These are phyloP conservation scores for Eupithecia exiguata DNA, from an alignment of 2,888 invertebrate genomes.

Conservation along the genomic window DNA sequence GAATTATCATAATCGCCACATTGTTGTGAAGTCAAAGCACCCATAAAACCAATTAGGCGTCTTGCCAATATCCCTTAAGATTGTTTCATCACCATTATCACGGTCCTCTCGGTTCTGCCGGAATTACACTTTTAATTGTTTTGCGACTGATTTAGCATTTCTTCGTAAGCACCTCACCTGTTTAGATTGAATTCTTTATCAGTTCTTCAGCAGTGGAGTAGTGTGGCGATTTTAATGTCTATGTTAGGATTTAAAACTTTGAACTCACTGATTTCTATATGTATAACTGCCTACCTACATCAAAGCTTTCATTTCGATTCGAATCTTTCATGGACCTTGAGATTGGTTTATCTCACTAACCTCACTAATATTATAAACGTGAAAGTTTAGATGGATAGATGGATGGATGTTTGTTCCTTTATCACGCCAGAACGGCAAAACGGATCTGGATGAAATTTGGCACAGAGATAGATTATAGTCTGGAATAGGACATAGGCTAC, in stretches of 20 bases:
- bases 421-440: no score
- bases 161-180: constrained; percentile 1
- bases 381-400: no score
- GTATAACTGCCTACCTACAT: no score
- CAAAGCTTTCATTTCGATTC: no score
- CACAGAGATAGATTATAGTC: no score
- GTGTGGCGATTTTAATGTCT: neutral
- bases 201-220: neutral
- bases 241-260: neutral
- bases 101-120: constrained; percentile 22
- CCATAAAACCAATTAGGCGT: constrained; percentile 34
- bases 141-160: constrained; percentile 18
- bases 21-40: constrained; percentile 32
- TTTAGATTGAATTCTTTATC: constrained; percentile 10
- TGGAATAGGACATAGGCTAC: no score
- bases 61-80: constrained; percentile 33
- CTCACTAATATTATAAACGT: no score
- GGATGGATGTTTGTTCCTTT: no score
- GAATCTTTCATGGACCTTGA: neutral
- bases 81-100: constrained; percentile 33
- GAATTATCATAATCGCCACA: constrained; percentile 30
- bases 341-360: neutral
- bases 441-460: no score
- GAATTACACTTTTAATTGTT: constrained; percentile 25
- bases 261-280: neutral